Conservation (phyloP, 2,113 vertebrate genomes). For the Anseranas semipalmata region DNA sequence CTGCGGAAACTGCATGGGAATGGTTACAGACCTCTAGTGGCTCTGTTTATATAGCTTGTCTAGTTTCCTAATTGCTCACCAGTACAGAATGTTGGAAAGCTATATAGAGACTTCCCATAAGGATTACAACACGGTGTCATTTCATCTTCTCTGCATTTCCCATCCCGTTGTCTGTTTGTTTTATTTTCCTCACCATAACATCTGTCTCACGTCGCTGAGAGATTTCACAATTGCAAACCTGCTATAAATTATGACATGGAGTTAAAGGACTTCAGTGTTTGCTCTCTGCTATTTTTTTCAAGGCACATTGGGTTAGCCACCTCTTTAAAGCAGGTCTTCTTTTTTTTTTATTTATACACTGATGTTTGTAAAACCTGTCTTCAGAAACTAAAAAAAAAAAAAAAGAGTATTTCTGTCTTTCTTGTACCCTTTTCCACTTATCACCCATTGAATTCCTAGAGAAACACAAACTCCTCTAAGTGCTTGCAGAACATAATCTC, state of each 20-base stretch:
- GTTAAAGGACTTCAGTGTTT: slow-evolving; percentile 49
- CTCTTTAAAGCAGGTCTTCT: background rate
- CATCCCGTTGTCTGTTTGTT: slow-evolving; percentile 35
- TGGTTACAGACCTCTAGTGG: slow-evolving; percentile 56
- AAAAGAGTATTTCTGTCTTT: background rate
- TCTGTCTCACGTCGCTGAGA: slow-evolving; percentile 35
- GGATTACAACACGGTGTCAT: slow-evolving; percentile 32
- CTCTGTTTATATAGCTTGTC: slow-evolving; percentile 37
- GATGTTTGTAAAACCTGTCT: slow-evolving; percentile 28
- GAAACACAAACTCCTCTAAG: slow-evolving; percentile 17
- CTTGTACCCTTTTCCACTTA: slow-evolving; percentile 18
- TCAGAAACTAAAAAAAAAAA: background rate
- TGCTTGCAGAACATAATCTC: background rate
- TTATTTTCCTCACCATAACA: slow-evolving; percentile 60
- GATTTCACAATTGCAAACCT: slow-evolving; percentile 67
- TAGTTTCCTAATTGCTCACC: slow-evolving; percentile 18
- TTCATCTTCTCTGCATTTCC: slow-evolving; percentile 49
- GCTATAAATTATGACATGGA: slow-evolving; percentile 41
- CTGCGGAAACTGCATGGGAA: background rate
- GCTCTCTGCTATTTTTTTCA: slow-evolving; percentile 23
- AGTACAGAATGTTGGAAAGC: slow-evolving; percentile 26
- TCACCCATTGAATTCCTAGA: slow-evolving; percentile 13
- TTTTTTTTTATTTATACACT: background rate
- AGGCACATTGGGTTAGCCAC: background rate
- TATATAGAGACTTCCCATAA: slow-evolving; percentile 8